Base-by-base conservation (phyloP, 2,888 invertebrate genomes). In the Lacanobia wlatinum region DNA sequence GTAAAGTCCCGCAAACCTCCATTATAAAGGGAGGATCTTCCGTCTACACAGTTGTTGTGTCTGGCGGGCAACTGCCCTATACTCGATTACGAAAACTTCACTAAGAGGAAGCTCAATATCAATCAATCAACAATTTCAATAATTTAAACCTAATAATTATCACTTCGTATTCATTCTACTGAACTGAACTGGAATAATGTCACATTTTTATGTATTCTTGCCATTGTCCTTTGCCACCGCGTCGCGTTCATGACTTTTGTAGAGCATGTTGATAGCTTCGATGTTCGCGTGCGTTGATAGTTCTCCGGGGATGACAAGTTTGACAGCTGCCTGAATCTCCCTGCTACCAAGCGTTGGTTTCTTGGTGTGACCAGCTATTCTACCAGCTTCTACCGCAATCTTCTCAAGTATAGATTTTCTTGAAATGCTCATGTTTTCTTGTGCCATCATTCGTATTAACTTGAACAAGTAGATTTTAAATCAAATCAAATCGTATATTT, bases 341-440 rank as follows among this genome's bases (percentile, higher is more conserved):
- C 97, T 94, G 78, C 97, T 97, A 0, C 97, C 97, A 87, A 98
- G 95, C 0, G 98, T 98, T 0, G 96, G 97, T 58, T 97, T 95
- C 89, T 97, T 97, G 79, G 96, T n/a, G n/a, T n/a, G n/a, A n/a
- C n/a, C n/a, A n/a, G n/a, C n/a, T n/a, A n/a, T n/a, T n/a, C n/a
- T n/a, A 0, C 97, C 97, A 0, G 97, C 97, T 88, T 98, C 97
- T 0, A 95, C 93, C 0, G 97, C 97, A 59, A 98, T 97, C 59
- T 97, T 96, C 89, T 98, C 98, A 84, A 96, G 91, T 97, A 98
- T 98, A 0, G 97, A 97, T 84, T 97, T 97, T 38, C 96, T 96
- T 0, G 97, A 97, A 66, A 98, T 97, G 0, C 97, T 97, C 55
- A 97, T 95, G 0, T 97, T 97, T 0, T 97, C 96, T 81, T 97